Percentiles rank a stretch among this genome's conserved stretches.
Conservation (phyloP, 2,113 vertebrate species). For the Rhinoderma darwinii region DNA sequence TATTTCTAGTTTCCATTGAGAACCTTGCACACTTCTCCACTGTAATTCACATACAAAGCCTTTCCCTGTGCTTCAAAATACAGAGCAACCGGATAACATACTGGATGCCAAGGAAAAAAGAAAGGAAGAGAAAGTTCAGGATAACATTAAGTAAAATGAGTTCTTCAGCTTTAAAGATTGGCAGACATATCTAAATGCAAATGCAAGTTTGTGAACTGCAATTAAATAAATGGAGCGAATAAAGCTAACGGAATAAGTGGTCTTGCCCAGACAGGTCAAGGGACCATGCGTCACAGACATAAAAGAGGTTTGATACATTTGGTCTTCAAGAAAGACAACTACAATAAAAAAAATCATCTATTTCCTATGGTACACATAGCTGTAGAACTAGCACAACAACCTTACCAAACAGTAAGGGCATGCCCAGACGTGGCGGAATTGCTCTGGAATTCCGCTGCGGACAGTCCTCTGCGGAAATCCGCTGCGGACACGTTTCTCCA, state of each 20-base stretch:
- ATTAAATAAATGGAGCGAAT: conserved; percentile 2
- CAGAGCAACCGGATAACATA: conserved; percentile 25
- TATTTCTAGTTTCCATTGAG: conserved; percentile 45
- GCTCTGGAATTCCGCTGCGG: too few relatives aligned
- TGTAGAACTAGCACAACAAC: too few relatives aligned
- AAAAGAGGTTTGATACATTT: not conserved
- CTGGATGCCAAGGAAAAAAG: conserved; percentile 29
- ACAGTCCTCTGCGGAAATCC: too few relatives aligned
- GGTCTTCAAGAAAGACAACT: not conserved
- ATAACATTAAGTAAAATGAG: not conserved
- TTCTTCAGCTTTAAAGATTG: conserved; percentile 28
- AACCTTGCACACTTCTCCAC: conserved; percentile 41
- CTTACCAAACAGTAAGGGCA: too few relatives aligned
- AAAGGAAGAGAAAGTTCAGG: conserved; percentile 39
- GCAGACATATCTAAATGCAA: conserved; percentile 16
- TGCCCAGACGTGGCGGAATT: too few relatives aligned
- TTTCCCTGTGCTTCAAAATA: conserved; percentile 37
- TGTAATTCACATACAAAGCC: conserved; percentile 45
- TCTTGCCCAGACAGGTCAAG: not conserved
- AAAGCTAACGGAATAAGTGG: conserved; percentile 14
- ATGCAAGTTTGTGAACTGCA: not conserved
- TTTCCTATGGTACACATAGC: not conserved
- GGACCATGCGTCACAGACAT: not conserved
- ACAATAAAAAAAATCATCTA: not conserved
- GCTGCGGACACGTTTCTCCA: too few relatives aligned